A percentile compares a stretch with the other conserved stretches of the same genome.
Conservation (phyloP, 2,888 invertebrate genomes). For the Tholera decimalis region DNA sequence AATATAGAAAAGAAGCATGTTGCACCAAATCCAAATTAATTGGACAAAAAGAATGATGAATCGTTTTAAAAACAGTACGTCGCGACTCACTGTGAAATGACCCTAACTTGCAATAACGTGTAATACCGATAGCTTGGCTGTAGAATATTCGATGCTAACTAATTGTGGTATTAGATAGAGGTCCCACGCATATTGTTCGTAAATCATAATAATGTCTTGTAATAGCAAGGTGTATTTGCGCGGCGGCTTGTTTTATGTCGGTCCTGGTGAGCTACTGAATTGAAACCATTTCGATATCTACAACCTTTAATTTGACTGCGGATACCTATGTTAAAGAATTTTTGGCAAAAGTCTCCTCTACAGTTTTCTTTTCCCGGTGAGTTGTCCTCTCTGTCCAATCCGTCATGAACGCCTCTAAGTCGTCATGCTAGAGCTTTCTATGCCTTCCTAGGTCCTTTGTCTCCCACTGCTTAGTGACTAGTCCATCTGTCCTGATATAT, state of each 20-base stretch:
- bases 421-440: too few species aligned
- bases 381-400: too few species aligned
- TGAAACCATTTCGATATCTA: conserved; percentile 28
- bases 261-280: conserved; percentile 30
- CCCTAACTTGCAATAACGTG: conserved; percentile 20
- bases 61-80: not conserved
- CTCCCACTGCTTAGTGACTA: too few species aligned
- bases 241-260: conserved; percentile 37
- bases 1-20: too few species aligned
- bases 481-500: too few species aligned
- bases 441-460: too few species aligned
- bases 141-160: conserved; percentile 36
- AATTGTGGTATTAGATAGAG: conserved; percentile 39
- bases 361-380: too few species aligned
- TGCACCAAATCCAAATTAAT: not conserved
- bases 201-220: conserved; percentile 41
- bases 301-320: not conserved
- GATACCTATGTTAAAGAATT: too few species aligned
- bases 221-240: conserved; percentile 9
- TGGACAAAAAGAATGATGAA: not conserved
- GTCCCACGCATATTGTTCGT: conserved; percentile 54
- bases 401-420: too few species aligned
- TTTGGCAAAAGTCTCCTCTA: too few species aligned
- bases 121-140: conserved; percentile 31
- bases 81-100: not conserved